Evolutionary conservation across 2,888 invertebrate genomes (phyloP).

Genomic region (Saturnia pavonia): DNA sequence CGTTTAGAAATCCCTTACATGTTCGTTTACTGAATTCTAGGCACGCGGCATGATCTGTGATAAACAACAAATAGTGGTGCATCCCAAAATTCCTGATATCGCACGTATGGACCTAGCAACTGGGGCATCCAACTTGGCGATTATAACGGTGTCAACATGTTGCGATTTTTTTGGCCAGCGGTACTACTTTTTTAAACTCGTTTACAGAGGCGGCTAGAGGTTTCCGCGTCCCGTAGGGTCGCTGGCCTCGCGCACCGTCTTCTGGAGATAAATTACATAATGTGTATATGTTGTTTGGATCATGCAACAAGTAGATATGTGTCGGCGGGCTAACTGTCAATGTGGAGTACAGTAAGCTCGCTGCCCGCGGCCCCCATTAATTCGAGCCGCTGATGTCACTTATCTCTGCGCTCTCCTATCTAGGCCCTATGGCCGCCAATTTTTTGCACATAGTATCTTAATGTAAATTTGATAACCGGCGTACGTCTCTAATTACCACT

Average conservation of each 20-base stretch:
- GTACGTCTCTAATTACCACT: constrained; percentile 71
- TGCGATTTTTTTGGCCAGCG: constrained; percentile 83
- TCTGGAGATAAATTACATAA: constrained; percentile 82
- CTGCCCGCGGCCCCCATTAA: constrained; percentile 81
- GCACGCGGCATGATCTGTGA: constrained; percentile 71
- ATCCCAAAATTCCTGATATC: constrained; percentile 69
- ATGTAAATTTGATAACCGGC: constrained; percentile 73
- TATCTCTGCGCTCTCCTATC: constrained; percentile 80
- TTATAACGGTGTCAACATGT: constrained; percentile 83
- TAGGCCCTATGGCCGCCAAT: constrained; percentile 81
- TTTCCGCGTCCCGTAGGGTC: constrained; percentile 82
- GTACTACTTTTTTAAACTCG: constrained; percentile 83
- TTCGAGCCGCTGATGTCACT: constrained; percentile 82
- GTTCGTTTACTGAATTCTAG: constrained; percentile 65
- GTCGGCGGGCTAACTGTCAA: constrained; percentile 81
- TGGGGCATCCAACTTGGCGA: constrained; percentile 82
- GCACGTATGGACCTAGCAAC: constrained; percentile 75
- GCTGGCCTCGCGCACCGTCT: constrained; percentile 77
- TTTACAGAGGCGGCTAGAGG: constrained; percentile 81
- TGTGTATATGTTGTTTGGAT: constrained; percentile 76
- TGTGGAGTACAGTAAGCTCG: constrained; percentile 81
- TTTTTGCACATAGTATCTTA: constrained; percentile 75
- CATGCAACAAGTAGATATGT: constrained; percentile 83
- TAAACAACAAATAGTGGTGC: constrained; percentile 72
- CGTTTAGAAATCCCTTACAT: constrained; percentile 76